Percentiles rank a stretch among this genome's conserved stretches.
Evolutionary conservation across 2,888 invertebrate genomes (phyloP).

Genomic region (Oxycera nigricornis): DNA sequence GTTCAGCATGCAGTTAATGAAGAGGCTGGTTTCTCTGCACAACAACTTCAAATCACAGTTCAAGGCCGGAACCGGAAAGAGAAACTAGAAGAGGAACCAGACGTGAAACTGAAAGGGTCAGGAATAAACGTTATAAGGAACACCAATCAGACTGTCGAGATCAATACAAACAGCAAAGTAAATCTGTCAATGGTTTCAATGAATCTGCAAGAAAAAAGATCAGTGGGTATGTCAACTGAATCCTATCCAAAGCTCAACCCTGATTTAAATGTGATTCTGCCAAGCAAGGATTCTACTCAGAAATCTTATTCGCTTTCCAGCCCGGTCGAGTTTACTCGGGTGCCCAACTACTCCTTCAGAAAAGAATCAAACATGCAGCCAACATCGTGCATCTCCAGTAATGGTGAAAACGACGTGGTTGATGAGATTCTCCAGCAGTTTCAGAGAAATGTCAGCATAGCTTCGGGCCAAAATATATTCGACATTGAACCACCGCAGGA

Average conservation of each 20-base stretch:
- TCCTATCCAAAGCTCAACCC: constrained; percentile 43
- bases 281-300: neutral
- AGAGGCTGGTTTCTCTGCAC: too few relatives aligned
- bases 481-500: neutral
- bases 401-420: neutral
- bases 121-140: neutral
- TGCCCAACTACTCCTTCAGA: neutral
- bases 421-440: constrained; percentile 19
- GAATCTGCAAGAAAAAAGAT: neutral
- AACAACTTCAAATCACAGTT: too few relatives aligned
- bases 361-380: neutral
- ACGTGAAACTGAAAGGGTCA: neutral
- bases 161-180: neutral
- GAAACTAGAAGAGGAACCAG: neutral
- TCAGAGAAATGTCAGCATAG: neutral
- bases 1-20: neutral
- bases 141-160: neutral
- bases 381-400: neutral
- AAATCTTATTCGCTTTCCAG: neutral
- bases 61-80: neutral
- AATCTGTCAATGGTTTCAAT: neutral
- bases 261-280: constrained; percentile 2
- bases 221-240: constrained; percentile 40
- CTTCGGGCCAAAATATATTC: neutral
- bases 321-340: neutral